Conservation (phyloP, 2,888 invertebrate genomes). For the Scaeva pyrastri region DNA sequence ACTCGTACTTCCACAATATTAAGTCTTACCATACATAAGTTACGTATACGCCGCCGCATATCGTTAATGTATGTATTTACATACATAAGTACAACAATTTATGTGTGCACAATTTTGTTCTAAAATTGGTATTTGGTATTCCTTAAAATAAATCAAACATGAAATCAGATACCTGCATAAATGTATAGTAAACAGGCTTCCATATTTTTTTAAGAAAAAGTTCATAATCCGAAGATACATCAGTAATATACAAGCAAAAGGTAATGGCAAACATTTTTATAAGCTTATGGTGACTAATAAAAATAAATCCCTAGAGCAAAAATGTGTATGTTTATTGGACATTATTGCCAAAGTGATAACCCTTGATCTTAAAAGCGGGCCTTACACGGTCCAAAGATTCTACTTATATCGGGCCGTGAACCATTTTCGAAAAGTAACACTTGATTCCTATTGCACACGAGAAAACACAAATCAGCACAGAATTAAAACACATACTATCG, state of each 20-base stretch:
- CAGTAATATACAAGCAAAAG: slow-evolving; percentile 23
- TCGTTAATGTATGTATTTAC: too few relatives aligned
- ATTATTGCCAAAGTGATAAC: slow-evolving; percentile 27
- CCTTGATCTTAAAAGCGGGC: slow-evolving; percentile 4
- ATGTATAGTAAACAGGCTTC: background rate
- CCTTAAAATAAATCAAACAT: slow-evolving; percentile 23
- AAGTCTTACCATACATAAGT: too few relatives aligned
- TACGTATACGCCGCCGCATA: background rate
- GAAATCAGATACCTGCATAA: background rate
- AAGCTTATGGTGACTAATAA: slow-evolving; percentile 71
- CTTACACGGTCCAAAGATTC: slow-evolving; percentile 7
- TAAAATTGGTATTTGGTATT: slow-evolving; percentile 54
- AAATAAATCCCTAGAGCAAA: slow-evolving; percentile 31
- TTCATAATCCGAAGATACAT: slow-evolving; percentile 45
- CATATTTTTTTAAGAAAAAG: slow-evolving; percentile 1
- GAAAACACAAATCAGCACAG: too few relatives aligned
- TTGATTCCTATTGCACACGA: too few relatives aligned
- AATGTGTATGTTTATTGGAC: slow-evolving; percentile 7
- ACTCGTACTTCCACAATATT: background rate
- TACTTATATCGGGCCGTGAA: too few relatives aligned
- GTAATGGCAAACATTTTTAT: slow-evolving; percentile 48
- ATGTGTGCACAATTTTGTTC: background rate
- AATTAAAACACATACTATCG: too few relatives aligned
- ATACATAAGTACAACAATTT: background rate
- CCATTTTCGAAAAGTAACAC: too few relatives aligned